These are phyloP conservation scores for Aphaenogaster ashmeadi DNA, from an alignment of 1,140 invertebrate species.

Conservation along the genomic window DNA sequence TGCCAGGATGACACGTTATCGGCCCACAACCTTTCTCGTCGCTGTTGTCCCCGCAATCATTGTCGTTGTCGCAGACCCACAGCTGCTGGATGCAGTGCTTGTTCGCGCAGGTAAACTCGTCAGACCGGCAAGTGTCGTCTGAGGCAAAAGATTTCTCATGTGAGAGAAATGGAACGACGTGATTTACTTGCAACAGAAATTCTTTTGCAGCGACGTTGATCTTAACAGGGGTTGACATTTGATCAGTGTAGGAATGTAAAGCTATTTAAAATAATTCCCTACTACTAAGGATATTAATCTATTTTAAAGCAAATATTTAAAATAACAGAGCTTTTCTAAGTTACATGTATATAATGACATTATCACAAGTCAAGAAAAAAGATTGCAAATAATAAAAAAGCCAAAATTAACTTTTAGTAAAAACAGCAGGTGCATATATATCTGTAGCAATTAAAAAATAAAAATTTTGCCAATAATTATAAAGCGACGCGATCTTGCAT, in stretches of 20 bases:
- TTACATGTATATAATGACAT: neutral
- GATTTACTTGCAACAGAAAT: slow-evolving; percentile 32
- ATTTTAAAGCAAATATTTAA: slow-evolving; percentile 13
- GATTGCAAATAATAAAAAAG: slow-evolving; percentile 5
- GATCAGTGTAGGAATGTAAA: neutral
- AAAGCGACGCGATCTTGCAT: neutral
- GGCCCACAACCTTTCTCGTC: slow-evolving; percentile 93
- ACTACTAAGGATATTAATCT: neutral
- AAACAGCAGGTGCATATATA: neutral
- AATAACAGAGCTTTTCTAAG: neutral
- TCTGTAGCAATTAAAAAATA: neutral
- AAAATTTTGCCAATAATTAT: neutral
- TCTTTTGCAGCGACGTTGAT: neutral
- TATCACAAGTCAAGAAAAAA: neutral
- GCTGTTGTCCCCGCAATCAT: slow-evolving; percentile 94
- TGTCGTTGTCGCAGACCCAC: slow-evolving; percentile 96
- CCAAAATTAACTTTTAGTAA: neutral
- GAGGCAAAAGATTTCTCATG: slow-evolving; percentile 42
- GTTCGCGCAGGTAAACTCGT: slow-evolving; percentile 96
- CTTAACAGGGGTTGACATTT: neutral
- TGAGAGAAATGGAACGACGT: slow-evolving; percentile 29
- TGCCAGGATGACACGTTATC: slow-evolving; percentile 89
- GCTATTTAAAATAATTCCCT: neutral
- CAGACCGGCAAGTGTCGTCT: slow-evolving; percentile 95
- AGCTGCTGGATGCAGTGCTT: slow-evolving; percentile 95